Conservation (phyloP, 2,888 invertebrate genomes). For the Cosmia pyralina region DNA sequence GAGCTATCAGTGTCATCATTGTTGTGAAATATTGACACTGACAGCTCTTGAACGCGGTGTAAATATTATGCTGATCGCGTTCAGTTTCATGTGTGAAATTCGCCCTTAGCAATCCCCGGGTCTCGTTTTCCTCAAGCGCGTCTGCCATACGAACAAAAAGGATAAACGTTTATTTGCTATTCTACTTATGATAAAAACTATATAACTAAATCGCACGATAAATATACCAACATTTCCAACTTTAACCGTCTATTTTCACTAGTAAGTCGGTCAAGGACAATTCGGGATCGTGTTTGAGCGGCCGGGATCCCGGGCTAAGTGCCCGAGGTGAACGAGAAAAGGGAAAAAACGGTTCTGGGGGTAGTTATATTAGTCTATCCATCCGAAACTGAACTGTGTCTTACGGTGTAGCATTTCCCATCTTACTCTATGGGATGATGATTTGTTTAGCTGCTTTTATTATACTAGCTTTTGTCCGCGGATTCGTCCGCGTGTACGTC, state of each 20-base stretch:
- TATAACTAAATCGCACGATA: background rate
- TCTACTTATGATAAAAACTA: conserved; percentile 13
- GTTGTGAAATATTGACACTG: too few species aligned
- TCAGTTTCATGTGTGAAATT: background rate
- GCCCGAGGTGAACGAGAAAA: conserved; percentile 20
- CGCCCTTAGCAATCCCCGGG: background rate
- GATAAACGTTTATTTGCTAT: conserved; percentile 12
- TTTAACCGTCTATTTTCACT: conserved; percentile 23
- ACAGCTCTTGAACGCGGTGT: background rate
- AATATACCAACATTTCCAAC: conserved; percentile 1
- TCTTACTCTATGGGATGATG: background rate
- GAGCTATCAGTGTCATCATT: too few species aligned
- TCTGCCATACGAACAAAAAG: background rate
- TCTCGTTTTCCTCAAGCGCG: background rate
- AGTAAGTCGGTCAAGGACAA: conserved; percentile 45
- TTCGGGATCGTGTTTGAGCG: conserved; percentile 4
- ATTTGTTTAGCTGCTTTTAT: too few species aligned
- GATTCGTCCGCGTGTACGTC: background rate
- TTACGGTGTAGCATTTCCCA: background rate
- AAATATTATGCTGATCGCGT: background rate
- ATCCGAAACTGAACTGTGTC: background rate
- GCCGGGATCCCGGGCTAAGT: conserved; percentile 8
- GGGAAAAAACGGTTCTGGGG: background rate
- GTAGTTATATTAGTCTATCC: background rate
- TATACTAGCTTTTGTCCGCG: background rate